These are phyloP conservation scores for Lucifuga dentata DNA, from an alignment of 2,113 vertebrate genomes.

Conservation along the genomic window DNA sequence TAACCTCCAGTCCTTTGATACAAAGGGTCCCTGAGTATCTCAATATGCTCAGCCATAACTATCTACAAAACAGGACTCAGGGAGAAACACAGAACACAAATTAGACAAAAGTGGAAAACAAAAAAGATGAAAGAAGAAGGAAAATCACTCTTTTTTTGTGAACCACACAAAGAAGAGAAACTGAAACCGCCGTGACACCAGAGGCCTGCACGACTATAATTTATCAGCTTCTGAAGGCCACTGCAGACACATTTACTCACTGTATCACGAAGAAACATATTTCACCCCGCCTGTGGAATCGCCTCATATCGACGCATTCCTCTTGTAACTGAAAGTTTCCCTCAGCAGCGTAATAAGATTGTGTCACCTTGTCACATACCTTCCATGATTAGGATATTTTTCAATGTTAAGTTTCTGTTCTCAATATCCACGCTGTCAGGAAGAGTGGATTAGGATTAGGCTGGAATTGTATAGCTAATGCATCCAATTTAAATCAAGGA, in stretches of 20 bases:
- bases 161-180: conserved; percentile 25
- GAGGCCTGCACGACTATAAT: conserved; percentile 47
- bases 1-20: conserved; percentile 48
- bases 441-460: conserved; percentile 10
- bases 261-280: conserved; percentile 58
- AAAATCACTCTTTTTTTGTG: conserved; percentile 4
- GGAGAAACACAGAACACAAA: conserved; percentile 20
- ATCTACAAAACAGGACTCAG: conserved; percentile 19
- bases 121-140: conserved; percentile 23
- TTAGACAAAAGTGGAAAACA: conserved; percentile 22
- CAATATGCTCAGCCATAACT: conserved; percentile 18
- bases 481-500: not conserved
- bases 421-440: conserved; percentile 13
- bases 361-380: conserved; percentile 27
- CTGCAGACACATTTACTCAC: conserved; percentile 75
- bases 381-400: conserved; percentile 26
- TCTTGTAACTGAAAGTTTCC: conserved; percentile 33
- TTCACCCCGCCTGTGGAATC: conserved; percentile 50
- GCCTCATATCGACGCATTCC: conserved; percentile 39
- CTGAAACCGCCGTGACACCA: conserved; percentile 32
- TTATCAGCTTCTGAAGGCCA: conserved; percentile 61
- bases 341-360: conserved; percentile 38
- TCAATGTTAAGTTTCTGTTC: conserved; percentile 37
- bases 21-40: conserved; percentile 8
- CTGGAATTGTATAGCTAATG: not conserved